These are phyloP conservation scores for Cynodonichthys magdalenae DNA, from an alignment of 2,797 vertebrate genomes.

Conservation along the genomic window DNA sequence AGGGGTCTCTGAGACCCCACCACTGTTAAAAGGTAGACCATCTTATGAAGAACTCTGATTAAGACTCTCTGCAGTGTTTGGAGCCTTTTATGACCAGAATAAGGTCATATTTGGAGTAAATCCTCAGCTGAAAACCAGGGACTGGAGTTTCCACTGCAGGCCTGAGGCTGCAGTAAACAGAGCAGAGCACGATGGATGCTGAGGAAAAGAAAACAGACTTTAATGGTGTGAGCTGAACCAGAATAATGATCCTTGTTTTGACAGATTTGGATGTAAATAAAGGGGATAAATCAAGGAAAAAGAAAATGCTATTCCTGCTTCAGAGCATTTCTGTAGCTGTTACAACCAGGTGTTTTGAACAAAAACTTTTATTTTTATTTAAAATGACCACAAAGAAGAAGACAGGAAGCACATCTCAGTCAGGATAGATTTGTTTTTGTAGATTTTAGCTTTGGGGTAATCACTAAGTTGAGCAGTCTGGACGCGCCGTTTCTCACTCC, in stretches of 20 bases:
- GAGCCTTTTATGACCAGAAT: too few relatives aligned
- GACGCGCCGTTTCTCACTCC: background rate
- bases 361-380: background rate
- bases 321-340: background rate
- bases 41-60: too few relatives aligned
- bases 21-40: too few relatives aligned
- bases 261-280: background rate
- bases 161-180: background rate
- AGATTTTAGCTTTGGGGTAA: background rate
- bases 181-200: background rate
- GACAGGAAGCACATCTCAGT: background rate
- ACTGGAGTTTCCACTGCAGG: too few relatives aligned
- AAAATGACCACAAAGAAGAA: background rate
- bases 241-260: background rate
- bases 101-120: too few relatives aligned
- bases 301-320: background rate
- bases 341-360: background rate
- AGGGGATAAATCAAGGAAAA: background rate
- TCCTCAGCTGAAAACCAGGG: too few relatives aligned
- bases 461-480: background rate
- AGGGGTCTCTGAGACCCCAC: too few relatives aligned
- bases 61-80: too few relatives aligned
- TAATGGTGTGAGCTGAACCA: background rate
- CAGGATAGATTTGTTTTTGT: background rate
- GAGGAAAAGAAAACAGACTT: constrained; percentile 1